These are phyloP conservation scores for Lordiphosa stackelbergi DNA, from an alignment of 1,140 invertebrate genomes.

Conservation along the genomic window DNA sequence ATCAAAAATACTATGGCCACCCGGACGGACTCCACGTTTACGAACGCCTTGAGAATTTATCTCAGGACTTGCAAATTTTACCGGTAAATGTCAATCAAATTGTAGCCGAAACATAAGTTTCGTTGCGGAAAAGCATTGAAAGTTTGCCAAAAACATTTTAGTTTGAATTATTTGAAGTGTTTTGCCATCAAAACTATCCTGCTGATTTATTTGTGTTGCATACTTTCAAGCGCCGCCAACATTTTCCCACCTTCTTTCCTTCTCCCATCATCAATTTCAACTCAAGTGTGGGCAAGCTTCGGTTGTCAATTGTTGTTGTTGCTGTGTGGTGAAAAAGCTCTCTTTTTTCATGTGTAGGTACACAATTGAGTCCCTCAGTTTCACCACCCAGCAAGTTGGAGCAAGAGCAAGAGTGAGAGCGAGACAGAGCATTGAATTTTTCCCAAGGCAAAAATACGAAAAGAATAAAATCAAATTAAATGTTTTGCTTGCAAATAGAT, in stretches of 20 bases:
- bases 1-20: too few relatives aligned
- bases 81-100: too few relatives aligned
- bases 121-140: too few relatives aligned
- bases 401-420: not conserved
- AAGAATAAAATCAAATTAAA: constrained; percentile 4
- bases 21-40: too few relatives aligned
- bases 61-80: too few relatives aligned
- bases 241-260: not conserved
- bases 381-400: not conserved
- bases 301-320: constrained; percentile 28
- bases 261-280: constrained; percentile 1
- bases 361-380: constrained; percentile 41
- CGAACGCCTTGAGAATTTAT: too few relatives aligned
- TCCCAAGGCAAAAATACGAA: constrained; percentile 1
- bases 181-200: too few relatives aligned
- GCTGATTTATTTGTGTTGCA: too few relatives aligned
- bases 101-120: too few relatives aligned
- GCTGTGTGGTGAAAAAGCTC: constrained; percentile 46
- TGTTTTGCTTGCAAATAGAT: not conserved
- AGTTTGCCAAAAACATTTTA: too few relatives aligned
- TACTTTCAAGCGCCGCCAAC: too few relatives aligned
- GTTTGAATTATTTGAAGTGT: too few relatives aligned
- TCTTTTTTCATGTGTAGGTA: constrained; percentile 57
- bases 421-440: not conserved
- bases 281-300: constrained; percentile 34